phyloP scores from a whole-genome alignment of 2,113 vertebrate genomes.

The Pelvicachromis taeniatus region DNA sequence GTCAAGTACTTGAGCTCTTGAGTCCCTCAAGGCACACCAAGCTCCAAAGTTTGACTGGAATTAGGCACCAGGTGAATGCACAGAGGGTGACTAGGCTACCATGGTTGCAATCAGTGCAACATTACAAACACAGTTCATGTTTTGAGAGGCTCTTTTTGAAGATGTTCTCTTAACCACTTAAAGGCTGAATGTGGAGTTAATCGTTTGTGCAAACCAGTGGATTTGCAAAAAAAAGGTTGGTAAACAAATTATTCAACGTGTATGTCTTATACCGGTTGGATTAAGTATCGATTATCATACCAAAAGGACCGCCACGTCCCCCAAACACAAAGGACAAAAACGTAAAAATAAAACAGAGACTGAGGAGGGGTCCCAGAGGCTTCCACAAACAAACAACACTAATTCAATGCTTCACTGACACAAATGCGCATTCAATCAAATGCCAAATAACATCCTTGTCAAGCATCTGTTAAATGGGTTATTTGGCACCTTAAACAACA shows the following conservation, averaged over 20 bases:
- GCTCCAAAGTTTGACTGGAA: constrained; percentile 30
- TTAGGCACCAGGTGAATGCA: constrained; percentile 32
- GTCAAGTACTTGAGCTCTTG: constrained; percentile 33
- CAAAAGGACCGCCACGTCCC: not conserved
- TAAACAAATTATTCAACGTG: not conserved
- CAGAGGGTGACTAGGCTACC: not conserved
- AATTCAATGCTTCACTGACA: constrained; percentile 47
- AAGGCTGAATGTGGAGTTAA: constrained; percentile 3
- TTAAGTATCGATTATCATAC: constrained; percentile 41
- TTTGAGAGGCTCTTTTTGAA: not conserved
- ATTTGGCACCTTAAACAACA: constrained; percentile 55
- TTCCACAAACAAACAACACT: constrained; percentile 54
- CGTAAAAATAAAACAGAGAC: constrained; percentile 27
- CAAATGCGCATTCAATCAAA: constrained; percentile 52
- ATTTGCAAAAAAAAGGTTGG: not conserved
- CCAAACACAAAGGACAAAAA: not conserved
- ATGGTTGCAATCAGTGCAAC: constrained; percentile 15
- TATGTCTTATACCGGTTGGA: not conserved
- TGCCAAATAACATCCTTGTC: constrained; percentile 59
- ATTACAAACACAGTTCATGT: constrained; percentile 9
- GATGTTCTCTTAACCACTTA: not conserved
- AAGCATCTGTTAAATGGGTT: constrained; percentile 53
- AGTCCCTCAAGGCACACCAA: constrained; percentile 26
- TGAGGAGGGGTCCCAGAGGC: constrained; percentile 25
- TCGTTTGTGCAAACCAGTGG: not conserved